A percentile compares a stretch with the other conserved stretches of the same genome.
These are phyloP conservation scores for Meriones psammophilus DNA, from an alignment of 2,797 vertebrate genomes.

Conservation along the genomic window DNA sequence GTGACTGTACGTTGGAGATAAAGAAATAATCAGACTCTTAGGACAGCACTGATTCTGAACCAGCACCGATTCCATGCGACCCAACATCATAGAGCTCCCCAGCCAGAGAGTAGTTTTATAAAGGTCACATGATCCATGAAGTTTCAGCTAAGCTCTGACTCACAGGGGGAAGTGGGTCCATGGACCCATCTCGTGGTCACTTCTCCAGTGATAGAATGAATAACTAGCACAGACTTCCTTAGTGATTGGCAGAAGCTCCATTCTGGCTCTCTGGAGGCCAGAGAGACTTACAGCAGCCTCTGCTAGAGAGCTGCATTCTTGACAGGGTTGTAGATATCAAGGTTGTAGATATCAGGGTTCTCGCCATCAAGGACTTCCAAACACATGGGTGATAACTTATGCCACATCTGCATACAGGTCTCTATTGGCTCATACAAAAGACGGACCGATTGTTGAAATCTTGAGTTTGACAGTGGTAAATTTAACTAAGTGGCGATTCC, in stretches of 20 bases:
- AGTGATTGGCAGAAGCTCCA: background rate
- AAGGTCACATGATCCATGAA: background rate
- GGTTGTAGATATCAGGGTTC: background rate
- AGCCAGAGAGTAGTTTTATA: background rate
- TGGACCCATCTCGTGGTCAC: background rate
- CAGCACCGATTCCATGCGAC: background rate
- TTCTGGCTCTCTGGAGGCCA: background rate
- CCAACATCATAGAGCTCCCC: background rate
- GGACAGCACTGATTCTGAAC: background rate
- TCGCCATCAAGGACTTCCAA: background rate
- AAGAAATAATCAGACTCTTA: background rate
- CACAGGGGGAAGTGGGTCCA: background rate
- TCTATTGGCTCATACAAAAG: background rate
- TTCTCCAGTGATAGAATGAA: background rate
- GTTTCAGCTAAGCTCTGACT: background rate
- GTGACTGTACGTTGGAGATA: background rate
- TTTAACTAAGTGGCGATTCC: background rate
- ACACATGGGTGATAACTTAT: background rate
- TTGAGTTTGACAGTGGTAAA: background rate
- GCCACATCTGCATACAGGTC: background rate
- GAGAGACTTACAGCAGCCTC: background rate
- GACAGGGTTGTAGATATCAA: background rate
- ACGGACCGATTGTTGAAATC: background rate
- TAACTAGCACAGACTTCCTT: background rate
- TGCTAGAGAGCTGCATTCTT: background rate